phyloP scores from a whole-genome alignment of 2,797 vertebrate species.

The Chelonia mydas region DNA sequence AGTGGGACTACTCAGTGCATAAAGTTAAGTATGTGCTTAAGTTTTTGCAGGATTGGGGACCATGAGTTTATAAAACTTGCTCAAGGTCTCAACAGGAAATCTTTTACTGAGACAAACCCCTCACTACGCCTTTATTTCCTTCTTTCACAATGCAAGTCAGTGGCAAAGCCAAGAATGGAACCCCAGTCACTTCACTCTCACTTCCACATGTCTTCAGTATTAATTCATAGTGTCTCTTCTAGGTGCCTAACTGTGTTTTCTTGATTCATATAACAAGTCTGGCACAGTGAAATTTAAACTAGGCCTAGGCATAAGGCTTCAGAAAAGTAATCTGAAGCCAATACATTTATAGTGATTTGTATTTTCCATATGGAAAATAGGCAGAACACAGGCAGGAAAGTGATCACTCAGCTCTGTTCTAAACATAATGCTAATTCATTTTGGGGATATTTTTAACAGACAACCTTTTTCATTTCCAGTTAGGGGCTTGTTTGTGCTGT shows the following conservation, averaged over 20 bases:
- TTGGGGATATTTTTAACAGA: not conserved
- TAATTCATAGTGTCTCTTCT: not conserved
- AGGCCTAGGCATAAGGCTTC: not conserved
- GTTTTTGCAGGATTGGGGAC: not conserved
- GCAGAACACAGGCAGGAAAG: not conserved
- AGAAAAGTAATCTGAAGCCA: not conserved
- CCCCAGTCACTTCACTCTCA: not conserved
- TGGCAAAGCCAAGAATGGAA: not conserved
- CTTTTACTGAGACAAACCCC: not conserved
- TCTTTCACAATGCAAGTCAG: not conserved
- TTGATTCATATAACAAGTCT: not conserved
- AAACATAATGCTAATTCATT: not conserved
- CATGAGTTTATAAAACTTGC: not conserved
- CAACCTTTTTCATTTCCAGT: not conserved
- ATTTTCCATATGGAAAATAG: not conserved
- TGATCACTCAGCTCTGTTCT: not conserved
- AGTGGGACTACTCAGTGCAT: not conserved
- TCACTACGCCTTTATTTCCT: fast-evolving
- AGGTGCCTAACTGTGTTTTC: not conserved
- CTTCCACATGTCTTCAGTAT: not conserved
- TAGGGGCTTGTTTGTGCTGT: not conserved
- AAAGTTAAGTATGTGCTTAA: not conserved
- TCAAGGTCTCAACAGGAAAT: not conserved
- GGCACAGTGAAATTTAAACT: not conserved
- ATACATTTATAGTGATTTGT: not conserved